A percentile compares a stretch with the other conserved stretches of the same genome.
phyloP scores from a whole-genome alignment of 2,113 vertebrate genomes.

The Caretta caretta region DNA sequence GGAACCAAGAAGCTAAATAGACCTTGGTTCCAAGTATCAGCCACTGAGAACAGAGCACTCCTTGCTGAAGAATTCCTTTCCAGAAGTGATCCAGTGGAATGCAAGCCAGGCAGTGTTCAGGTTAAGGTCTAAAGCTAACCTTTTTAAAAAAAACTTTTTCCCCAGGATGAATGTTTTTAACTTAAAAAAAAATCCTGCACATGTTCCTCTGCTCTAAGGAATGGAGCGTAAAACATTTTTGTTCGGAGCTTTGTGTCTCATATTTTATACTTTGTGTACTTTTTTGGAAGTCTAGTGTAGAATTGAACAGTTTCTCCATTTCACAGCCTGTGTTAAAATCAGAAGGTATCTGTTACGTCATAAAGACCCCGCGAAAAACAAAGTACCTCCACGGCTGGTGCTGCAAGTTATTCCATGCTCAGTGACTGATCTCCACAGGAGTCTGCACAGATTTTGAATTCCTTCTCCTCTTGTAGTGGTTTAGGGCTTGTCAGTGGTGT shows the following conservation, averaged over 20 bases:
- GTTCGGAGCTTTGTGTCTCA: neutral
- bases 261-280: neutral
- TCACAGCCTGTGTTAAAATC: neutral
- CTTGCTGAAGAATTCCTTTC: neutral
- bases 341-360: neutral
- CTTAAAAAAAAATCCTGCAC: neutral
- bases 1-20: neutral
- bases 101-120: neutral
- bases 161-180: no score
- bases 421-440: conserved; percentile 4
- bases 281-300: neutral
- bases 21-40: no score
- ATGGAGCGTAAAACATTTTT: no score
- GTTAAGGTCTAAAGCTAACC: neutral
- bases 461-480: neutral
- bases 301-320: neutral
- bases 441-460: conserved; percentile 7
- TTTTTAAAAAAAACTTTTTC: no score
- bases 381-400: neutral
- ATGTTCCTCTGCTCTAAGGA: neutral
- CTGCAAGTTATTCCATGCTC: conserved; percentile 27
- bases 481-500: conserved; percentile 8
- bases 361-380: neutral
- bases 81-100: neutral
- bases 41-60: neutral